These are phyloP conservation scores for Myotis daubentonii DNA, from an alignment of 2,797 vertebrate genomes.

Conservation along the genomic window DNA sequence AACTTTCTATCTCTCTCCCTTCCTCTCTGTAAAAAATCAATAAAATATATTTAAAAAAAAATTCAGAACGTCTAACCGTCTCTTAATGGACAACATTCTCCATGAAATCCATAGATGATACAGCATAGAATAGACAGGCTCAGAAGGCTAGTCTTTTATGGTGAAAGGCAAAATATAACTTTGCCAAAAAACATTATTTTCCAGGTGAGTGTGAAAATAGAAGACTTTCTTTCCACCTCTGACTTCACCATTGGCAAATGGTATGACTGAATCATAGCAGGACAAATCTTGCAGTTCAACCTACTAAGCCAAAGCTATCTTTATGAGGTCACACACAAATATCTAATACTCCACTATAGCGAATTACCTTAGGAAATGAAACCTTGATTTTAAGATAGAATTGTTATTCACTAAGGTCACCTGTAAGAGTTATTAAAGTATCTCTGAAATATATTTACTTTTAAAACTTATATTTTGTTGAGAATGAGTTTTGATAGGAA, in stretches of 20 bases:
- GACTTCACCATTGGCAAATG: not conserved
- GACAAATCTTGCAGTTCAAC: not conserved
- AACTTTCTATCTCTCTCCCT: no score
- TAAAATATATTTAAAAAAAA: not conserved
- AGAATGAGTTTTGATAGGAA: slow-evolving; percentile 5
- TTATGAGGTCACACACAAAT: slow-evolving; percentile 9
- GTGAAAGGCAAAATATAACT: not conserved
- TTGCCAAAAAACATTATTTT: not conserved
- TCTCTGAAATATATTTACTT: slow-evolving; percentile 2
- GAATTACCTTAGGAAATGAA: not conserved
- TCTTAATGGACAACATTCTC: not conserved
- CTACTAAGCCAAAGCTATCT: slow-evolving; percentile 20
- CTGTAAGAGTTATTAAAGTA: not conserved
- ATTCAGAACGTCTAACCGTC: not conserved
- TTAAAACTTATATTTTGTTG: not conserved
- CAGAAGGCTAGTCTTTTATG: not conserved
- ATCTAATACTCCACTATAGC: not conserved
- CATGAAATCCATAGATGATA: not conserved
- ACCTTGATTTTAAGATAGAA: not conserved
- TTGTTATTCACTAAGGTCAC: not conserved
- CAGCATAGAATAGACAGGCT: not conserved
- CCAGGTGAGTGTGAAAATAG: not conserved
- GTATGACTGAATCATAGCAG: not conserved
- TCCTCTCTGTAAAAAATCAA: no score
- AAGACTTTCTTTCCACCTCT: not conserved